These are phyloP conservation scores for Oppia nitens DNA, from an alignment of 1,140 invertebrate species.

Conservation along the genomic window DNA sequence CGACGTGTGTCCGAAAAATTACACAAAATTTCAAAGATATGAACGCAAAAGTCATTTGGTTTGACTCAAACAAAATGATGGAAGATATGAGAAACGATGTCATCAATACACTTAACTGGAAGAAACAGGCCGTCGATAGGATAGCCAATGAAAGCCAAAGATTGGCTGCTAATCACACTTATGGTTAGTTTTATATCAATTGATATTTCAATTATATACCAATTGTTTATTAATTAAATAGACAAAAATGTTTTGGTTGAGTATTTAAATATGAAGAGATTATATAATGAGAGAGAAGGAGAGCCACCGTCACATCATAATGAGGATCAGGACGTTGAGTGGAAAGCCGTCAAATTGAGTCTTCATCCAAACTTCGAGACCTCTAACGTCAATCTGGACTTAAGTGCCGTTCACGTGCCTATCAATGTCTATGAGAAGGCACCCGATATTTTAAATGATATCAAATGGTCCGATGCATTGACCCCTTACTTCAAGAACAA, in stretches of 20 bases:
- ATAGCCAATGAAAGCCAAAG: slow-evolving; percentile 12
- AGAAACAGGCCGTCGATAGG: slow-evolving; percentile 19
- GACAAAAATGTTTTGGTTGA: background rate
- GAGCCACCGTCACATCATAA: background rate
- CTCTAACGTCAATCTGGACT: slow-evolving; percentile 57
- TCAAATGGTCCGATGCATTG: slow-evolving; percentile 67
- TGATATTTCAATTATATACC: background rate
- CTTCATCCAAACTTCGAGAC: slow-evolving; percentile 58
- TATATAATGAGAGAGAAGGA: slow-evolving; percentile 2
- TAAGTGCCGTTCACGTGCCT: slow-evolving; percentile 79
- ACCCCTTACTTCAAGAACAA: slow-evolving; percentile 71
- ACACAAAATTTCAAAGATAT: slow-evolving; percentile 12
- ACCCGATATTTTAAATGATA: slow-evolving; percentile 45
- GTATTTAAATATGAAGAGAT: slow-evolving; percentile 8
- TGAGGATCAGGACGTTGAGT: slow-evolving; percentile 5
- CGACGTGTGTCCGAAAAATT: background rate
- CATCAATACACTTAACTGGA: slow-evolving; percentile 21
- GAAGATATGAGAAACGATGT: slow-evolving; percentile 22
- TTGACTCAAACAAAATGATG: slow-evolving; percentile 21
- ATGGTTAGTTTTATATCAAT: slow-evolving; percentile 5
- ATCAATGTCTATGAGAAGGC: slow-evolving; percentile 81
- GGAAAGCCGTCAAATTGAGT: slow-evolving; percentile 35
- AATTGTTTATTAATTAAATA: slow-evolving; percentile 3
- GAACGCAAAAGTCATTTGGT: slow-evolving; percentile 18
- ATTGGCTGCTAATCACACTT: slow-evolving; percentile 14